Percentiles rank a stretch among this genome's conserved stretches.
Evolutionary conservation across 2,797 vertebrate genomes (phyloP).

Genomic region (Coregonus suidteri): DNA sequence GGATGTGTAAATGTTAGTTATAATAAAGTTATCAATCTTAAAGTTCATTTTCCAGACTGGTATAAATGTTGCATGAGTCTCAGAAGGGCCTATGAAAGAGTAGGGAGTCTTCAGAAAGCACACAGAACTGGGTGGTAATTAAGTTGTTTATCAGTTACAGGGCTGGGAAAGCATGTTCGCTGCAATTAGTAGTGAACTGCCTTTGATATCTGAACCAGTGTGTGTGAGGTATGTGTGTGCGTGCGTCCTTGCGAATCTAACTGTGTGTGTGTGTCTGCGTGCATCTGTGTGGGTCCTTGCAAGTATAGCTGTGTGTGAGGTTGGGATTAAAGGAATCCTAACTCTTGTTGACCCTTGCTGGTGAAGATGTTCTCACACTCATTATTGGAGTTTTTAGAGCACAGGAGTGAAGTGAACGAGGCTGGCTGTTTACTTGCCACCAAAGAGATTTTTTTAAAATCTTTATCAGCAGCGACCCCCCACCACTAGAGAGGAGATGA

Average conservation of each 20-base stretch:
- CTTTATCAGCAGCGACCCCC: background rate
- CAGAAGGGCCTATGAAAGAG: background rate
- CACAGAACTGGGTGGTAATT: background rate
- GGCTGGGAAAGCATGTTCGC: slow-evolving; percentile 10
- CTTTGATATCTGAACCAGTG: slow-evolving; percentile 20
- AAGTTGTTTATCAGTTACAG: slow-evolving; percentile 13
- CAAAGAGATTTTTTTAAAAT: background rate
- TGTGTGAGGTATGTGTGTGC: slow-evolving; percentile 10
- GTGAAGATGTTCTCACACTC: slow-evolving; percentile 33
- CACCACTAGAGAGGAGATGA: background rate
- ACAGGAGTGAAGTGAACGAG: slow-evolving; percentile 21
- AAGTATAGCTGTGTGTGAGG: slow-evolving; percentile 1
- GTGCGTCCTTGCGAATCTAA: background rate
- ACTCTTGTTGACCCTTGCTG: slow-evolving; percentile 24
- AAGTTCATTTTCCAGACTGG: background rate
- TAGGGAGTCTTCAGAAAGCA: background rate
- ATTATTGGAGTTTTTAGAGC: slow-evolving; percentile 28
- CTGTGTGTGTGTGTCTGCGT: background rate
- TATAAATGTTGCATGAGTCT: background rate
- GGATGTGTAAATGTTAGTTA: background rate
- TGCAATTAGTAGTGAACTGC: background rate
- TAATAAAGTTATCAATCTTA: background rate
- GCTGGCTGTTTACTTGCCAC: background rate
- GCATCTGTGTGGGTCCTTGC: background rate
- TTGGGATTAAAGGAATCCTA: slow-evolving; percentile 10